Evolutionary conservation across 2,797 vertebrate genomes (phyloP).

Genomic region (Pitangus sulphuratus): DNA sequence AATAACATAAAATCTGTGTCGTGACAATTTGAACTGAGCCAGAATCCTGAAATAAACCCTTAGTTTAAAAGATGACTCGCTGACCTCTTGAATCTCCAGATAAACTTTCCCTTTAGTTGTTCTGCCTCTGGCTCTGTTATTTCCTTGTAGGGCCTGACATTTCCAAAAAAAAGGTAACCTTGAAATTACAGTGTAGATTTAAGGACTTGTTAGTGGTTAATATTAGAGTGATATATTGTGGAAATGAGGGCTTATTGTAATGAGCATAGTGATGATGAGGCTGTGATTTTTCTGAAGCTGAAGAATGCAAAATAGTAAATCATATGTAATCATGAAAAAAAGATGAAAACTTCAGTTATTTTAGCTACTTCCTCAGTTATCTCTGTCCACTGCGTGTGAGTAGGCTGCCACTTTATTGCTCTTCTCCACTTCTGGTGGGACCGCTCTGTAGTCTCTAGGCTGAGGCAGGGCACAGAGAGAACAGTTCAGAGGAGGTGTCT

Average conservation of each 20-base stretch:
- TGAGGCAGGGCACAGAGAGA: background rate
- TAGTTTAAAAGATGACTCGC: background rate
- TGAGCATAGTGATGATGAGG: background rate
- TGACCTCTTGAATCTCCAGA: background rate
- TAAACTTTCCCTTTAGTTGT: background rate
- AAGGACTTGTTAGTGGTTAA: background rate
- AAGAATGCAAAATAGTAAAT: background rate
- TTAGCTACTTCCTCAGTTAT: background rate
- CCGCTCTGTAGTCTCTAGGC: background rate
- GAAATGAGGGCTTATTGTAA: background rate
- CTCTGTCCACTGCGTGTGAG: background rate
- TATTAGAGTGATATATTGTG: background rate
- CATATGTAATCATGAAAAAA: accelerated
- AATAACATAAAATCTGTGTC: background rate
- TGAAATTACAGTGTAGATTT: background rate
- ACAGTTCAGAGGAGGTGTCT: background rate
- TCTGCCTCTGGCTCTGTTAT: background rate
- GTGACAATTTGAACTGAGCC: background rate
- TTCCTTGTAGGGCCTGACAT: background rate
- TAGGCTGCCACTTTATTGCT: background rate
- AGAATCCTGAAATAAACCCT: background rate
- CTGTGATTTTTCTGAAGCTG: background rate
- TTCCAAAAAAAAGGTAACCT: background rate
- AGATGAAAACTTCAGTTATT: background rate
- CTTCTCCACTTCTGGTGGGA: background rate